Conservation (phyloP, 2,113 vertebrate genomes). For the Xiphophorus couchianus region DNA sequence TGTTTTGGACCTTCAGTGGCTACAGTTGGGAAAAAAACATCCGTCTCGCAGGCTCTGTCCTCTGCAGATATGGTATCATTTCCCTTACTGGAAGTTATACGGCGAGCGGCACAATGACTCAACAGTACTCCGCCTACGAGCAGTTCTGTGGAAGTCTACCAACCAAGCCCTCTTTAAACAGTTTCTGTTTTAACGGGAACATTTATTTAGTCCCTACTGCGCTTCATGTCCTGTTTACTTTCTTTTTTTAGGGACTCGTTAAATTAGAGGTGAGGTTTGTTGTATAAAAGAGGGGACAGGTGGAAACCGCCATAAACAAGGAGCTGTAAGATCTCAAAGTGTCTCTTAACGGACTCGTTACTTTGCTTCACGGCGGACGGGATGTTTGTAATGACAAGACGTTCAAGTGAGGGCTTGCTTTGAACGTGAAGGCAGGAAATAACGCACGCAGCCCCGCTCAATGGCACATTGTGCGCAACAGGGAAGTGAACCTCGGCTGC, state of each 20-base stretch:
- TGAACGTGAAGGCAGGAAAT: constrained; percentile 62
- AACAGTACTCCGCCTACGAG: constrained; percentile 59
- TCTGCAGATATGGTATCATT: constrained; percentile 50
- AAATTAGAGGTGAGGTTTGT: background rate
- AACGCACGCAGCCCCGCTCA: constrained; percentile 12
- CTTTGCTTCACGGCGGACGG: background rate
- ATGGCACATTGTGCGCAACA: constrained; percentile 29
- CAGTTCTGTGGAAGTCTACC: constrained; percentile 41
- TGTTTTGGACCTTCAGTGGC: background rate
- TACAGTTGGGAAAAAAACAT: constrained; percentile 20
- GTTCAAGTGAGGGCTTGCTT: constrained; percentile 9
- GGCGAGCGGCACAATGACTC: constrained; percentile 29
- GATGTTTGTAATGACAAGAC: background rate
- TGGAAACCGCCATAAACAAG: background rate
- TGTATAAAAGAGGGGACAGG: background rate
- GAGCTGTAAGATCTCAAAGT: background rate
- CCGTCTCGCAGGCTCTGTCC: constrained; percentile 13
- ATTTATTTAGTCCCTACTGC: background rate
- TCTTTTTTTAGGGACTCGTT: background rate
- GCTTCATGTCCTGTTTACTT: background rate
- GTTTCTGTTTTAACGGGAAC: constrained; percentile 2
- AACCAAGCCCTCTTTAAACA: background rate
- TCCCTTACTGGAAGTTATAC: constrained; percentile 66
- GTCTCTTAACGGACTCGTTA: background rate
- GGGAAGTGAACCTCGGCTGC: constrained; percentile 56